These are phyloP conservation scores for Agrotis puta DNA, from an alignment of 2,888 invertebrate genomes.

Conservation along the genomic window DNA sequence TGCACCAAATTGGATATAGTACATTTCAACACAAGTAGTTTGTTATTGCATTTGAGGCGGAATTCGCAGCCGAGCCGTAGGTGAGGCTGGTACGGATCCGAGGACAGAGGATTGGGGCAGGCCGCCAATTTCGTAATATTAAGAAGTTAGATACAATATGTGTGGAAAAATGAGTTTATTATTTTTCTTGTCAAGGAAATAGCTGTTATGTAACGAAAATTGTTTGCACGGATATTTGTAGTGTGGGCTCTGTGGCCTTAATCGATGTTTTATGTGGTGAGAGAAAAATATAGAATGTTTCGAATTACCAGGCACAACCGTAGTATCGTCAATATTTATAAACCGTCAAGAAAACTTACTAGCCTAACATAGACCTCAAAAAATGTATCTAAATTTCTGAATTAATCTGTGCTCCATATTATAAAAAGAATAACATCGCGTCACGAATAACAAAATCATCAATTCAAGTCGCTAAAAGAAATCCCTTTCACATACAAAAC, in stretches of 20 bases:
- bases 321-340: too few relatives aligned
- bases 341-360: background rate
- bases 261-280: background rate
- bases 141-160: constrained; percentile 19
- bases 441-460: too few relatives aligned
- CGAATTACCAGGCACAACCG: too few relatives aligned
- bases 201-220: constrained; percentile 14
- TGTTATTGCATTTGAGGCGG: too few relatives aligned
- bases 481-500: background rate
- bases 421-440: too few relatives aligned
- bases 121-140: constrained; percentile 16
- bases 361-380: background rate
- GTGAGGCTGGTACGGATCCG: too few relatives aligned
- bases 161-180: constrained; percentile 21
- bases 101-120: too few relatives aligned
- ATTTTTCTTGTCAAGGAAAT: constrained; percentile 39
- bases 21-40: too few relatives aligned
- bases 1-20: too few relatives aligned
- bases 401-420: too few relatives aligned
- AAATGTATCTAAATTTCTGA: background rate
- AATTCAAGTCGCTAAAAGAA: background rate
- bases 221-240: constrained; percentile 20
- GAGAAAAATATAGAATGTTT: background rate
- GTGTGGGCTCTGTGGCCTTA: background rate
- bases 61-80: too few relatives aligned